Conservation (phyloP, 2,113 vertebrate species). For the Zootoca vivipara region DNA sequence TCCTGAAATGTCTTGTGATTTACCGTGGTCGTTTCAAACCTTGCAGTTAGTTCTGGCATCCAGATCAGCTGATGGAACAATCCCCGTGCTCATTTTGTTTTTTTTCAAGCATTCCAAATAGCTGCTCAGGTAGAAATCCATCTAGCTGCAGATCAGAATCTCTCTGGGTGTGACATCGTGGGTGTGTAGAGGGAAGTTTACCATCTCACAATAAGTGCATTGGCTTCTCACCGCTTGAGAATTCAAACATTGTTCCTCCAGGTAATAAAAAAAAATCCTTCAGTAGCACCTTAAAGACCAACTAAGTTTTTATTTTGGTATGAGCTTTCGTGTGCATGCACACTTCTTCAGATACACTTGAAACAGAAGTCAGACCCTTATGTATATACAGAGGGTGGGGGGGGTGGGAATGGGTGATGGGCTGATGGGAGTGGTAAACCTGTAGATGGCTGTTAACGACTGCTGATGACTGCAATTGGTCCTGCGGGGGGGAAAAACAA, state of each 20-base stretch:
- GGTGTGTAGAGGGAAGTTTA: not conserved
- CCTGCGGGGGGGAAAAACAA: too few species aligned
- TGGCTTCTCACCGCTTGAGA: not conserved
- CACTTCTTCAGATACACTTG: too few species aligned
- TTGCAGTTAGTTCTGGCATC: not conserved
- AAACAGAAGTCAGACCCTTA: too few species aligned
- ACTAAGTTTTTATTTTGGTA: too few species aligned
- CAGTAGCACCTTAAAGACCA: too few species aligned
- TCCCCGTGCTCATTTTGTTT: not conserved
- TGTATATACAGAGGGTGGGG: too few species aligned
- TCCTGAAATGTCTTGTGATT: accelerated
- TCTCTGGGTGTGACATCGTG: not conserved
- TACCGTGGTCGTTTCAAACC: not conserved
- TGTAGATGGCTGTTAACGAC: too few species aligned
- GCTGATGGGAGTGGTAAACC: too few species aligned
- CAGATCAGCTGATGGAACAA: accelerated
- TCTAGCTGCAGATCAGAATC: not conserved
- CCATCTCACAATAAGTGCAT: not conserved
- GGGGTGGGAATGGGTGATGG: too few species aligned
- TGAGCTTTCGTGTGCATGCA: too few species aligned
- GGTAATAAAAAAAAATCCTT: too few species aligned
- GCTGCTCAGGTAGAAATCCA: not conserved
- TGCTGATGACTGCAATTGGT: too few species aligned
- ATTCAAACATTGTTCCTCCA: not conserved
- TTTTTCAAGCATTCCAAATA: not conserved